These are phyloP conservation scores for Drosophila lowei DNA, from an alignment of 1,140 invertebrate species.

Conservation along the genomic window DNA sequence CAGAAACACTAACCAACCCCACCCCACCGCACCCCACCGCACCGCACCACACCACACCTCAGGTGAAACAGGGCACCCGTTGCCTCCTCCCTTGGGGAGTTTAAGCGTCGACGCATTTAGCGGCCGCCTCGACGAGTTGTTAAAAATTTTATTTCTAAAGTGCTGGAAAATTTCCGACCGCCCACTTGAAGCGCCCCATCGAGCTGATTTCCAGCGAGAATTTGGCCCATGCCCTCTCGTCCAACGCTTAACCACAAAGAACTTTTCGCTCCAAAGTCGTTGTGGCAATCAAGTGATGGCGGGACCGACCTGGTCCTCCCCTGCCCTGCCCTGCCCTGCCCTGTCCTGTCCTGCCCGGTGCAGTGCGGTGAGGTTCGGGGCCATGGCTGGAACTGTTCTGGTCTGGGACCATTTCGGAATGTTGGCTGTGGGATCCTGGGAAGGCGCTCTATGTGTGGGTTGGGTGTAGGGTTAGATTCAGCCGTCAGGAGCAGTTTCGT, in stretches of 20 bases:
- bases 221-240: slow-evolving; percentile 20
- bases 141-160: slow-evolving; percentile 78
- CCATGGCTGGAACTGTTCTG: background rate
- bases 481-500: slow-evolving; percentile 62
- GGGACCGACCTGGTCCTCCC: too few relatives aligned
- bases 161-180: slow-evolving; percentile 73
- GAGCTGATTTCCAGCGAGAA: slow-evolving; percentile 41
- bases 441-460: slow-evolving; percentile 8
- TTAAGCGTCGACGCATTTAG: slow-evolving; percentile 77
- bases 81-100: slow-evolving; percentile 35
- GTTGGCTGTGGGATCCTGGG: background rate
- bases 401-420: slow-evolving; percentile 6
- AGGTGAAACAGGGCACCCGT: too few relatives aligned
- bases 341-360: slow-evolving; percentile 2
- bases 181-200: slow-evolving; percentile 49
- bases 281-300: slow-evolving; percentile 70
- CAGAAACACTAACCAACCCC: too few relatives aligned
- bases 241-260: slow-evolving; percentile 59
- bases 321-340: too few relatives aligned
- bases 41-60: background rate
- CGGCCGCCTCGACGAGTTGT: slow-evolving; percentile 72
- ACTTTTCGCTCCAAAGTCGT: slow-evolving; percentile 71
- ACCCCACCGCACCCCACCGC: slow-evolving; percentile 32
- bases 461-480: slow-evolving; percentile 21
- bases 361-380: slow-evolving; percentile 1